Evolutionary conservation across 2,797 vertebrate genomes (phyloP).

Genomic region (Strix occidentalis): DNA sequence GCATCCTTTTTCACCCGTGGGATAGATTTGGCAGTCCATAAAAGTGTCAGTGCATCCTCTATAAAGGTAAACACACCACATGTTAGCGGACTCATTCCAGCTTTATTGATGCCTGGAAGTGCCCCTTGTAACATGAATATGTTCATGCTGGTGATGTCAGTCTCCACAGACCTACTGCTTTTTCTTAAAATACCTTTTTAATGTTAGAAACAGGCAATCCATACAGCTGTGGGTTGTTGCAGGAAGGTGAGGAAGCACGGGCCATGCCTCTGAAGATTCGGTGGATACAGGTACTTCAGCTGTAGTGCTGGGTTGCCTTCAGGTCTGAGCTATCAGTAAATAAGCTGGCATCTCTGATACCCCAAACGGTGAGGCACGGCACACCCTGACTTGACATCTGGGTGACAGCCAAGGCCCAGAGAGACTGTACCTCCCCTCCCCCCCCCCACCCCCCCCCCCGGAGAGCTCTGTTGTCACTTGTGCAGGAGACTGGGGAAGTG

Average conservation of each 20-base stretch:
- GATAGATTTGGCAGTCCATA: conserved; percentile 42
- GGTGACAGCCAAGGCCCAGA: not conserved
- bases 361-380: rapidly evolving
- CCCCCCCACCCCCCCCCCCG: rapidly evolving
- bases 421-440: too few species aligned
- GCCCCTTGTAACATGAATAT: not conserved
- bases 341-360: not conserved
- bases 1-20: conserved; percentile 23
- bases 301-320: not conserved
- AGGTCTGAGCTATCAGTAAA: not conserved
- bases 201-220: not conserved
- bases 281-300: not conserved
- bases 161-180: not conserved
- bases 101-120: not conserved
- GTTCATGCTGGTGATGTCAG: not conserved
- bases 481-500: rapidly evolving
- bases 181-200: not conserved
- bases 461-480: not conserved
- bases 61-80: conserved; percentile 1
- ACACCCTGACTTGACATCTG: too few species aligned
- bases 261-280: not conserved
- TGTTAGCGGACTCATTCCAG: not conserved
- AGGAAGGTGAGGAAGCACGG: not conserved
- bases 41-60: conserved; percentile 30
- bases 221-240: not conserved